Evolutionary conservation across 2,888 invertebrate species (phyloP).

Genomic region (Lysandra bellargus): DNA sequence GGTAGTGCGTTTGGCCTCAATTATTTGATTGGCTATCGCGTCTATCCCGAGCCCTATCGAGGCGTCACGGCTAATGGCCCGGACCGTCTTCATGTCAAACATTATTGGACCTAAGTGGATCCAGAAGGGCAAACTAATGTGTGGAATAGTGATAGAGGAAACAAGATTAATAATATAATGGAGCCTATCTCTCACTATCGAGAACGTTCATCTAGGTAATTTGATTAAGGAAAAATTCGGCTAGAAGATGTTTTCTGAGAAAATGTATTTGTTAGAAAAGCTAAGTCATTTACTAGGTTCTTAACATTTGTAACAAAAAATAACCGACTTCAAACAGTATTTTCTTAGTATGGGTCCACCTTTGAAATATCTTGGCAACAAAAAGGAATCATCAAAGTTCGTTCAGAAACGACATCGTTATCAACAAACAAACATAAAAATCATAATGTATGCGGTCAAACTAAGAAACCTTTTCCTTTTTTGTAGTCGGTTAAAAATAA

Average conservation of each 20-base stretch:
- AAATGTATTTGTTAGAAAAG: neutral
- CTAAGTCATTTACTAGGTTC: no score
- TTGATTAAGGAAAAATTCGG: neutral
- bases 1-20: slow-evolving; percentile 61
- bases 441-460: neutral
- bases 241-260: neutral
- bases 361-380: no score
- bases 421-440: neutral
- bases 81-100: slow-evolving; percentile 46
- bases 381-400: neutral
- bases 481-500: neutral
- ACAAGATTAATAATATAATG: slow-evolving; percentile 17
- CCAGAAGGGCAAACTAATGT: slow-evolving; percentile 40
- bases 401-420: neutral
- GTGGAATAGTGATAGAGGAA: slow-evolving; percentile 32
- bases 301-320: no score
- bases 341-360: no score
- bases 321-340: no score
- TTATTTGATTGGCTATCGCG: slow-evolving; percentile 69
- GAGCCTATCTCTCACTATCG: slow-evolving; percentile 17
- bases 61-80: slow-evolving; percentile 47
- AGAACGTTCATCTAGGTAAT: neutral
- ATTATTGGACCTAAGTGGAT: slow-evolving; percentile 46
- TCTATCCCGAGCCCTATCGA: slow-evolving; percentile 51
- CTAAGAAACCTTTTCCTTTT: neutral